Evolutionary conservation across 2,113 vertebrate genomes (phyloP), one percentile per base, ranked within the genome.

Genomic region (Vidua macroura): DNA sequence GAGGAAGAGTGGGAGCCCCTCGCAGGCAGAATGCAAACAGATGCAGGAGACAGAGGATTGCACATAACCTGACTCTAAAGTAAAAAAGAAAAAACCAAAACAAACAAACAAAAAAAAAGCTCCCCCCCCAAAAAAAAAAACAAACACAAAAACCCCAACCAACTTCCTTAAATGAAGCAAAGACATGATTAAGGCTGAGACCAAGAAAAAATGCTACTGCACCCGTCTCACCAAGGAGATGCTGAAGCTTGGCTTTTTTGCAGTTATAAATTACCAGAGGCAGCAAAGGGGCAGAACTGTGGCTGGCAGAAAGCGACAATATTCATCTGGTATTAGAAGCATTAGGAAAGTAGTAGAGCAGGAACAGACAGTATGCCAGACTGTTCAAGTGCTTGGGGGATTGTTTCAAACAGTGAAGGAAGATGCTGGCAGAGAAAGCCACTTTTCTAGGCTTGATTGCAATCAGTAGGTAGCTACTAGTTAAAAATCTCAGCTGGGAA

Each of bases 401-500:
- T 70, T 66, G 46, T 84, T 93, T 86, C 81, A 83, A 86, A 69
- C 37, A 25, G 44, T 49, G 78, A 78, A 89, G 60, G 73, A 78
- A 86, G 73, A 60, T n/a, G 22, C 46, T 67, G 55, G 43, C 60
- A 39, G 64, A 84, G 35, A 22, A 77, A 83, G 39, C 39, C 10
- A 11, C 43, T 94, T 83, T 67, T 75, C 52, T 43, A 51, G 46
- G 31, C 72, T 69, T 83, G 72, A 93, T 79, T 95, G 63, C 67
- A 83, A 93, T 90, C 78, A 55, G 62, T 55, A 60, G 39, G 62
- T 48, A 92, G 63, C 59, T 60, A 25, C 51, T 58, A 73, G 80
- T 80, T 93, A 92, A 93, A 96, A 90, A 73, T 86, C 70, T 85
- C 83, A 86, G 37, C 76, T 90, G 91, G 67, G 35, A 92, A 90